These are phyloP conservation scores for Lophius americanus DNA, from an alignment of 2,797 vertebrate species.

Conservation along the genomic window DNA sequence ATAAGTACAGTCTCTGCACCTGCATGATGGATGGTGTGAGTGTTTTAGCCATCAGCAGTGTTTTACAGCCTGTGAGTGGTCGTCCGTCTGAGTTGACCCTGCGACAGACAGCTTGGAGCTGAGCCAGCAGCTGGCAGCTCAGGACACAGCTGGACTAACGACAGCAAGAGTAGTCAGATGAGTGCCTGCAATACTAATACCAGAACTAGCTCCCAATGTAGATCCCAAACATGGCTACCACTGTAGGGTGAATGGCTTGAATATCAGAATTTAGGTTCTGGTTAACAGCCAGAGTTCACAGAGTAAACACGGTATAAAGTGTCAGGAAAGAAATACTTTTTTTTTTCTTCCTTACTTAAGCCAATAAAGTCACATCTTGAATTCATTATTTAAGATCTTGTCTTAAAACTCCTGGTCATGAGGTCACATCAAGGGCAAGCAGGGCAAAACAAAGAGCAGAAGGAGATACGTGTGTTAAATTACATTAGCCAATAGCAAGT, in stretches of 20 bases:
- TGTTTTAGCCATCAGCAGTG: slow-evolving; percentile 68
- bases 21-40: slow-evolving; percentile 72
- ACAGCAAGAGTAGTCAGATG: slow-evolving; percentile 10
- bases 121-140: slow-evolving; percentile 53
- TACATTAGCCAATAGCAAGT: background rate
- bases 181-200: slow-evolving; percentile 27
- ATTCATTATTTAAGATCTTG: background rate
- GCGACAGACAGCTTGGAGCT: slow-evolving; percentile 65
- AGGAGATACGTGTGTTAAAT: background rate
- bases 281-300: background rate
- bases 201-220: slow-evolving; percentile 17
- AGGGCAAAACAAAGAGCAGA: background rate
- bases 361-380: background rate
- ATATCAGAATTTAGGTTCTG: background rate
- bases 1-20: slow-evolving; percentile 64
- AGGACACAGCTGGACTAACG: slow-evolving; percentile 41
- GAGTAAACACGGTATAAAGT: background rate
- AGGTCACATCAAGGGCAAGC: too few species aligned
- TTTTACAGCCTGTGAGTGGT: slow-evolving; percentile 70
- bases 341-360: background rate
- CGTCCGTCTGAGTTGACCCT: slow-evolving; percentile 50
- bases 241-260: background rate
- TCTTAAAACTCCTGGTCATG: background rate
- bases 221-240: slow-evolving; percentile 2
- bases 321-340: background rate